phyloP scores from a whole-genome alignment of 2,797 vertebrate genomes.

The Leptodactylus fallax region DNA sequence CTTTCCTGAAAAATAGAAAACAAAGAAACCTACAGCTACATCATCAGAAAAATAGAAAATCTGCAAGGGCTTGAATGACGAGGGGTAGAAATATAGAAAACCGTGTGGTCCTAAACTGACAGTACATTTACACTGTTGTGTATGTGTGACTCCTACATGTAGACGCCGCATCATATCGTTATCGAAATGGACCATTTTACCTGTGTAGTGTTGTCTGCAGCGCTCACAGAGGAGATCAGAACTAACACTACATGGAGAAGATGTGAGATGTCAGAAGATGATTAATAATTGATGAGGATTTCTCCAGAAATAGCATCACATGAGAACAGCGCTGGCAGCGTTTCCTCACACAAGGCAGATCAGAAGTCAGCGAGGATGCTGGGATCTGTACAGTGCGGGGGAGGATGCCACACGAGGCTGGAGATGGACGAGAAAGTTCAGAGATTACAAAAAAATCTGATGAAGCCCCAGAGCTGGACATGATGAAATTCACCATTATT shows the following conservation, averaged over 20 bases:
- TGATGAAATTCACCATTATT: no score
- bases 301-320: slow-evolving; percentile 20
- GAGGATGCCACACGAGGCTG: not conserved
- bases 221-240: not conserved
- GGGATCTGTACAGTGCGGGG: not conserved
- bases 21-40: no score
- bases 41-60: no score
- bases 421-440: not conserved
- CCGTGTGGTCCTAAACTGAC: no score
- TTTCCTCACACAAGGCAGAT: not conserved
- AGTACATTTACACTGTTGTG: no score
- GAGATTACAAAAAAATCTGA: not conserved
- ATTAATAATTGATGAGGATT: slow-evolving; percentile 29
- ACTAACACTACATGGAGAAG: not conserved
- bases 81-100: no score
- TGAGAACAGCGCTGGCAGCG: not conserved
- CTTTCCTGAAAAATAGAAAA: no score
- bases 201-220: not conserved
- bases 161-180: no score
- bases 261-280: not conserved
- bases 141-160: no score
- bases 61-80: no score
- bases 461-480: no score
- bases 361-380: not conserved
- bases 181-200: no score